These are phyloP conservation scores for Scylla paramamosain DNA, from an alignment of 1,140 invertebrate genomes.

Conservation along the genomic window DNA sequence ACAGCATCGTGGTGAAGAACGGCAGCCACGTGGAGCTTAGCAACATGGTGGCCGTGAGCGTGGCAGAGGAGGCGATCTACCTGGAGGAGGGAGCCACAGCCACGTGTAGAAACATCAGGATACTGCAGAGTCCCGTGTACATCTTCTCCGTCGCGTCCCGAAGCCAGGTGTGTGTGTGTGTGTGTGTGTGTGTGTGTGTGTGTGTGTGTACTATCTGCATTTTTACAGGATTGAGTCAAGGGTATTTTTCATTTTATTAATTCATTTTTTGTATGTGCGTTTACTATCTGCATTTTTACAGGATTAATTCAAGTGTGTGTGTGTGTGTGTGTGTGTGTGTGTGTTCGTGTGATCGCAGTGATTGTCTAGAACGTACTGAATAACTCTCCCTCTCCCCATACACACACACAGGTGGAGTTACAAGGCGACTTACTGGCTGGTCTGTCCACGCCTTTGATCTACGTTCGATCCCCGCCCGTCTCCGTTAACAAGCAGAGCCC, in stretches of 20 bases:
- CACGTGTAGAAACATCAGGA: not conserved
- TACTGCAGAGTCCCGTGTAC: not conserved
- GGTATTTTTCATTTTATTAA: no score
- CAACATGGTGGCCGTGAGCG: constrained; percentile 15
- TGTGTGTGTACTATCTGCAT: no score
- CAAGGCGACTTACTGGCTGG: no score
- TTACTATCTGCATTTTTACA: no score
- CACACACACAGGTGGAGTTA: not conserved
- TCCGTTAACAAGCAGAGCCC: not conserved
- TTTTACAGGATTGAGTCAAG: no score
- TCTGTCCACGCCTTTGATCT: not conserved
- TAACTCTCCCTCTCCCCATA: not conserved
- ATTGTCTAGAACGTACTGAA: no score
- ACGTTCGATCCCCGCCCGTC: constrained; percentile 28
- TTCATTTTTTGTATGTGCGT: no score
- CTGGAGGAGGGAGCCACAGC: constrained; percentile 55
- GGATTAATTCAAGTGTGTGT: no score
- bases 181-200: not conserved
- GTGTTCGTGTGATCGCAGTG: no score
- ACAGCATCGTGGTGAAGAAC: constrained; percentile 48
- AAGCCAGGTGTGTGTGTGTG: constrained; percentile 37
- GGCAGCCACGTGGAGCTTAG: constrained; percentile 48
- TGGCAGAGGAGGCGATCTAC: constrained; percentile 42
- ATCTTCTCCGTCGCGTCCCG: constrained; percentile 45
- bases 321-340: not conserved